phyloP scores from a whole-genome alignment of 2,113 vertebrate species.

The Nipponia nippon region DNA sequence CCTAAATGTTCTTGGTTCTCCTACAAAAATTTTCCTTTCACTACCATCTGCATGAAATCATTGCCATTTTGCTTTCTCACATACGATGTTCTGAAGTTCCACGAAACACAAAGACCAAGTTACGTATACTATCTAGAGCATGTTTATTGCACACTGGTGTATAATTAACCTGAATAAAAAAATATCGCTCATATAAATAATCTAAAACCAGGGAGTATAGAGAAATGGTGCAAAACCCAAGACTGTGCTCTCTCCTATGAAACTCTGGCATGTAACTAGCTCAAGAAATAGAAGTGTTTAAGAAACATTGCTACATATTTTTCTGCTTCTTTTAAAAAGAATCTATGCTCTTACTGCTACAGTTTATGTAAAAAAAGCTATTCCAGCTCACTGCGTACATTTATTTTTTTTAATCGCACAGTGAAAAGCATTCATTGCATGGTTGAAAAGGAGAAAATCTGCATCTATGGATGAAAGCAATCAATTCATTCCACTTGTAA shows the following conservation, averaged over 20 bases:
- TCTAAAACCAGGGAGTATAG: not conserved
- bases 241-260: not conserved
- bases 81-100: not conserved
- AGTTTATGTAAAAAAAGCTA: not conserved
- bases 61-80: not conserved
- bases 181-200: not conserved
- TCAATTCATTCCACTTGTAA: not conserved
- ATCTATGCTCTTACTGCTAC: not conserved
- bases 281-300: not conserved
- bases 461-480: not conserved
- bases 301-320: not conserved
- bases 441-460: not conserved
- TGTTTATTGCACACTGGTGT: not conserved
- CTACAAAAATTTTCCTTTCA: not conserved
- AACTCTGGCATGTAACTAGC: not conserved
- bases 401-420: not conserved
- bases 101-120: not conserved
- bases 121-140: not conserved
- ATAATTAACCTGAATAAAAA: not conserved
- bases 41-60: not conserved
- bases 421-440: not conserved
- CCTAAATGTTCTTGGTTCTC: not conserved
- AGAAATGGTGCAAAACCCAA: not conserved
- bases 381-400: not conserved
- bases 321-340: not conserved